Evolutionary conservation across 2,113 vertebrate species (phyloP).

Genomic region (Malurus cyaneus): DNA sequence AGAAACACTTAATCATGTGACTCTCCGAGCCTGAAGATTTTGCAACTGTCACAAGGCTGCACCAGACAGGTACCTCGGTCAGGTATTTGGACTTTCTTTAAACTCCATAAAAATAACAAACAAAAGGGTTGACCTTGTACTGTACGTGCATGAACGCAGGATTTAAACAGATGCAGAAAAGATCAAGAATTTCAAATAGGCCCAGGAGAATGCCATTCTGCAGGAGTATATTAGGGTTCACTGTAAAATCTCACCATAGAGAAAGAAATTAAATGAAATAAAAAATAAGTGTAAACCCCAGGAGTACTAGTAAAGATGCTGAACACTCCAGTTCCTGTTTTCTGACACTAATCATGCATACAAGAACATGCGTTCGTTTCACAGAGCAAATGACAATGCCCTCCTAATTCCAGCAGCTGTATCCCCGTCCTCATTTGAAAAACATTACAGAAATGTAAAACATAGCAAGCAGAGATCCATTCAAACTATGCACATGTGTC

Average conservation of each 20-base stretch:
- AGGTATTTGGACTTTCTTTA: slow-evolving; percentile 73
- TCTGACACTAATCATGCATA: neutral
- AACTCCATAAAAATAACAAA: slow-evolving; percentile 68
- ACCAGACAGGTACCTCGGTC: slow-evolving; percentile 65
- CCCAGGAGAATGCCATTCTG: slow-evolving; percentile 57
- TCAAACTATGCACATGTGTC: neutral
- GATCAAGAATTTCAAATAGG: slow-evolving; percentile 64
- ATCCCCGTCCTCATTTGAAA: neutral
- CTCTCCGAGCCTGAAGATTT: neutral
- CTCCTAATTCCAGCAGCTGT: neutral
- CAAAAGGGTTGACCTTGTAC: slow-evolving; percentile 44
- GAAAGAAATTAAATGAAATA: slow-evolving; percentile 43
- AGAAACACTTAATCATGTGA: slow-evolving; percentile 40
- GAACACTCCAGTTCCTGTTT: neutral
- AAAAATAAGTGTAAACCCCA: slow-evolving; percentile 25
- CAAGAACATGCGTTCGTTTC: neutral
- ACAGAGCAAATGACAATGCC: neutral
- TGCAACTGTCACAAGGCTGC: slow-evolving; percentile 63
- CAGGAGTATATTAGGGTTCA: slow-evolving; percentile 46
- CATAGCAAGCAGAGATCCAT: neutral
- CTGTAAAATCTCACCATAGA: slow-evolving; percentile 38
- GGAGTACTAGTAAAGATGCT: slow-evolving; percentile 26
- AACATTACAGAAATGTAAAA: neutral
- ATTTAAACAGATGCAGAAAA: slow-evolving; percentile 66
- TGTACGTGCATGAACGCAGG: slow-evolving; percentile 53